Evolutionary conservation across 2,113 vertebrate species (phyloP), one percentile per base, ranked within the genome.

Genomic region (mouse (Mus musculus)): DNA sequence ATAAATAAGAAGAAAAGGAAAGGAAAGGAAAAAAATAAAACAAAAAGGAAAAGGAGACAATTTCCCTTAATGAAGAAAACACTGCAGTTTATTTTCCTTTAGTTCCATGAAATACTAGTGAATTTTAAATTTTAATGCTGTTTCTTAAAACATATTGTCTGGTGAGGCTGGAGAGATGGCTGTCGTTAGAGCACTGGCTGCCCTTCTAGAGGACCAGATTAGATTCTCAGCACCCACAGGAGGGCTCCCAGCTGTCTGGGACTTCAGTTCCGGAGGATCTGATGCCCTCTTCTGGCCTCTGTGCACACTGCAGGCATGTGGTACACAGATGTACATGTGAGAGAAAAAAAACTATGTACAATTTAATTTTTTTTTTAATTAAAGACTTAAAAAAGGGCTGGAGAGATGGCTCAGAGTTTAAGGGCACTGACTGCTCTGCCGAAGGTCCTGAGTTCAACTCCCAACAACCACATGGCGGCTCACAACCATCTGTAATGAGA

Each of bases 71-170:
- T 61, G 20, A 76, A 61, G 49, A 84, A 82, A 77, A 91, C 14
- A 72, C 46, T 77, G 88, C 22, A 54, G 42, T 72, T 91, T 76
- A 49, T 39, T 56, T 92, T 90, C 46, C 69, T 92, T 92, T 89
- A 72, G 20, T 36, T 81, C 65, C 87, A 75, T 93, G 86, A 65
- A 61, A 84, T 87, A 72, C 69, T 80, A 69, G 65, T 90, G 67
- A 88, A 86, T 49, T 82, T 87, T 73, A 65, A 42, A 82, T 61
- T 76, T 88, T 39, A 91, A 49, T 91, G 52, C 36, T 95, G 42
- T 88, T 69, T 54, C 90, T 91, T 96, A 9, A 69, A 71, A 89
- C 81, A 73, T 65, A 88, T 3, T 89, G 72, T 42, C 20, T 87
- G 59, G 80, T 59, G 80, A 39, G 54, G 54, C 80, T 59, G 36